Base-by-base conservation (phyloP, 2,113 vertebrate genomes). In the Anarrhichthys ocellatus region DNA sequence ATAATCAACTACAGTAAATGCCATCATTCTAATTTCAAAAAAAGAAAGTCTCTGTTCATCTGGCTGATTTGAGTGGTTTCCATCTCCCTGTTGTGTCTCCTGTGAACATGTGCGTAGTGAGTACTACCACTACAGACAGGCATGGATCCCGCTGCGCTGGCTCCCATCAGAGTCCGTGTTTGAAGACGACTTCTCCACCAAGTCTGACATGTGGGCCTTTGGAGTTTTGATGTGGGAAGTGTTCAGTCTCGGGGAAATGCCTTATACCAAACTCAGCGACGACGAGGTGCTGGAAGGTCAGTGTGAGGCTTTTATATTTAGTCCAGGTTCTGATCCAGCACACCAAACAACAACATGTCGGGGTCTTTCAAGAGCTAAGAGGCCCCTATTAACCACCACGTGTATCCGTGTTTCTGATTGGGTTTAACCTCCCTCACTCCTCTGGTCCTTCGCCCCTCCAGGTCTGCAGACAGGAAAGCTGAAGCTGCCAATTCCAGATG, bases 221-320 rank as follows among this genome's bases (percentile, higher is more conserved):
- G 98, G 98, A 1, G 97, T 99, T 67, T 92, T 99, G 63, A 97
- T 99, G 97, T 99, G 98, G 98, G 98, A 99, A 67, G 96, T 99
- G 71, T 99, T 99, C 92, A 97, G 88, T 1, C 96, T 96, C 0
- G 98, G 98, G 15, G 98, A 99, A 88, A 94, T 99, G 95, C 98
- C 98, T 0, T 96, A 97, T 36, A 42, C 88, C 13, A 93, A 95
- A 5, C 94, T 98, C 86, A 94, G 91, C 0, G 97, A 99, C 0
- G 97, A 99, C 0, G 97, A 98, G 73, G 96, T 98, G 42, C 94
- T 99, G 73, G 96, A 97, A 95, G 97, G 98, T 99, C 90, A 88
- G 93, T 76, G 34, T 63, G 48, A 75, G 5, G 24, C 80, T 42
- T 34, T 77, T 27, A 42, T 27, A 50, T 76, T 48, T 67, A 44